A percentile compares a stretch with the other conserved stretches of the same genome.
These are phyloP conservation scores for Cebidichthys violaceus DNA, from an alignment of 2,113 vertebrate species.

Conservation along the genomic window DNA sequence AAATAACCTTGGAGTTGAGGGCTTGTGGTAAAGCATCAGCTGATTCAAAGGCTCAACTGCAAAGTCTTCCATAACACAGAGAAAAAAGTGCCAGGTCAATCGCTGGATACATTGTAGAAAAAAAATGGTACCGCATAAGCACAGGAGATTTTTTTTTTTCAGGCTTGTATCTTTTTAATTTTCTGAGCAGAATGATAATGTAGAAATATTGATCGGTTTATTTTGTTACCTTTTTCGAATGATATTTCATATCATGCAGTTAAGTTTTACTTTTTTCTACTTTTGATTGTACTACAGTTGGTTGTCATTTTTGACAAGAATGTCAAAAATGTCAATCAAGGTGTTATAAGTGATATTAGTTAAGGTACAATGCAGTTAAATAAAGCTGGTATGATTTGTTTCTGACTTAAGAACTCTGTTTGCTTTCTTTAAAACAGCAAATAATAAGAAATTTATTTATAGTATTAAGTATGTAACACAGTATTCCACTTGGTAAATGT, in stretches of 20 bases:
- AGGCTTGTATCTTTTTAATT: slow-evolving; percentile 65
- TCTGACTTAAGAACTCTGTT: neutral
- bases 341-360: neutral
- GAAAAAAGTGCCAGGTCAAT: slow-evolving; percentile 75
- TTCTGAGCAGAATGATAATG: slow-evolving; percentile 71
- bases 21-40: slow-evolving; percentile 79
- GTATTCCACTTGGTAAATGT: slow-evolving; percentile 4
- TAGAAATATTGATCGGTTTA: slow-evolving; percentile 52
- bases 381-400: neutral
- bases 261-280: neutral
- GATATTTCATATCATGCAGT: slow-evolving; percentile 50
- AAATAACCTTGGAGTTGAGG: slow-evolving; percentile 83
- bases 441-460: neutral
- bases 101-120: slow-evolving; percentile 69
- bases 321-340: neutral
- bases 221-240: slow-evolving; percentile 49
- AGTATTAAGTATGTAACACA: neutral
- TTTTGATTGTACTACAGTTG: neutral
- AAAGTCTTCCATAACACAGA: slow-evolving; percentile 81
- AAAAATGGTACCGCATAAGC: slow-evolving; percentile 58
- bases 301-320: neutral
- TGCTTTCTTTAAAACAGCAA: neutral
- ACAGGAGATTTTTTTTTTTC: slow-evolving; percentile 62
- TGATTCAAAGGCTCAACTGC: slow-evolving; percentile 81
- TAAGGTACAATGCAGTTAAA: neutral